Evolutionary conservation across 2,797 vertebrate species (phyloP).

Genomic region (Numenius phaeopus): DNA sequence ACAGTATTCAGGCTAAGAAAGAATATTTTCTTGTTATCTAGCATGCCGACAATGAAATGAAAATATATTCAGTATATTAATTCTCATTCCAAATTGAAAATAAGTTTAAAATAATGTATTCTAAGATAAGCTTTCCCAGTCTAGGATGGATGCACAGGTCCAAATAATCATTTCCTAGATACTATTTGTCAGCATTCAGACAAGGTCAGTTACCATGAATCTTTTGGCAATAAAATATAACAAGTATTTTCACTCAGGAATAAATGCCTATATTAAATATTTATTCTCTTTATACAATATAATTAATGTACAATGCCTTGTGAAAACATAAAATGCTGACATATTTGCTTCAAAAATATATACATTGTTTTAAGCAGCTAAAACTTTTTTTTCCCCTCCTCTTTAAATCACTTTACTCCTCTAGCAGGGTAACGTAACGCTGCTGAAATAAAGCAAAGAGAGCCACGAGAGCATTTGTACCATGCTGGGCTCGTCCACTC

Average conservation of each 20-base stretch:
- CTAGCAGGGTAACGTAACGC: neutral
- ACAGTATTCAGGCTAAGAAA: neutral
- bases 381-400: no score
- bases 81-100: slow-evolving; percentile 12
- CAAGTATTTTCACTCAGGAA: neutral
- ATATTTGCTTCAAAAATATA: neutral
- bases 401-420: neutral
- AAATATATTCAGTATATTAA: neutral
- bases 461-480: neutral
- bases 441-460: neutral
- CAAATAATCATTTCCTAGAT: neutral
- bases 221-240: neutral
- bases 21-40: slow-evolving; percentile 17
- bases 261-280: neutral
- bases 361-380: neutral
- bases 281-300: neutral
- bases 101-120: slow-evolving; percentile 15
- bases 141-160: neutral
- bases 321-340: neutral
- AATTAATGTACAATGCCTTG: neutral
- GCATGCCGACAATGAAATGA: neutral
- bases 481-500: neutral
- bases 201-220: neutral
- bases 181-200: neutral
- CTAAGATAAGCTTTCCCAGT: neutral